Percentiles rank a stretch among this genome's conserved stretches.
These are phyloP conservation scores for Astyanax mexicanus DNA, from an alignment of 2,797 vertebrate species.

Conservation along the genomic window DNA sequence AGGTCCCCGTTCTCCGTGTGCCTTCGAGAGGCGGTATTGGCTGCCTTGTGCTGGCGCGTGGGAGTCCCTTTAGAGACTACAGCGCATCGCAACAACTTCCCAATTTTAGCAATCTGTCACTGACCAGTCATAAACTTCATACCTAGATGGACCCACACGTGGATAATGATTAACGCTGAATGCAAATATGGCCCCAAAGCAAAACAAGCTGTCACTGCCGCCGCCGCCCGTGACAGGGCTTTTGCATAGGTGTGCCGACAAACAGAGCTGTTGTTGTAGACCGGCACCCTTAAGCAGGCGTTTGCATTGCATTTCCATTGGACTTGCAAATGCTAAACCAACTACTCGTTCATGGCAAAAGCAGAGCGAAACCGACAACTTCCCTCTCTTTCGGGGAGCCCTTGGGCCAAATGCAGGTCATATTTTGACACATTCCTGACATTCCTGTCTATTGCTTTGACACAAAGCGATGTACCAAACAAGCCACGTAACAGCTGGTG, in stretches of 20 bases:
- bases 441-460: no score
- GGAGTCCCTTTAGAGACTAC: constrained; percentile 47
- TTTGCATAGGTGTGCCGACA: constrained; percentile 48
- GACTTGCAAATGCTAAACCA: constrained; percentile 41
- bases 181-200: constrained; percentile 49
- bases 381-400: neutral
- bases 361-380: constrained; percentile 5
- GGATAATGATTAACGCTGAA: constrained; percentile 35
- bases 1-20: constrained; percentile 70
- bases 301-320: constrained; percentile 48
- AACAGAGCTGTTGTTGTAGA: constrained; percentile 17
- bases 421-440: constrained; percentile 29
- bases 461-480: constrained; percentile 38
- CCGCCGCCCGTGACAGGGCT: constrained; percentile 10
- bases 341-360: neutral
- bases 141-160: constrained; percentile 24
- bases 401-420: constrained; percentile 41
- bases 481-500: neutral
- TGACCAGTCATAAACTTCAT: constrained; percentile 20
- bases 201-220: constrained; percentile 49
- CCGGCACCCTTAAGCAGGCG: constrained; percentile 1
- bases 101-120: constrained; percentile 30
- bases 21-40: constrained; percentile 53
- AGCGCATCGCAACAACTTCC: constrained; percentile 45
- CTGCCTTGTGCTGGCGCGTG: constrained; percentile 40